Evolutionary conservation across 2,113 vertebrate species (phyloP).

Genomic region (Silurus glanis): DNA sequence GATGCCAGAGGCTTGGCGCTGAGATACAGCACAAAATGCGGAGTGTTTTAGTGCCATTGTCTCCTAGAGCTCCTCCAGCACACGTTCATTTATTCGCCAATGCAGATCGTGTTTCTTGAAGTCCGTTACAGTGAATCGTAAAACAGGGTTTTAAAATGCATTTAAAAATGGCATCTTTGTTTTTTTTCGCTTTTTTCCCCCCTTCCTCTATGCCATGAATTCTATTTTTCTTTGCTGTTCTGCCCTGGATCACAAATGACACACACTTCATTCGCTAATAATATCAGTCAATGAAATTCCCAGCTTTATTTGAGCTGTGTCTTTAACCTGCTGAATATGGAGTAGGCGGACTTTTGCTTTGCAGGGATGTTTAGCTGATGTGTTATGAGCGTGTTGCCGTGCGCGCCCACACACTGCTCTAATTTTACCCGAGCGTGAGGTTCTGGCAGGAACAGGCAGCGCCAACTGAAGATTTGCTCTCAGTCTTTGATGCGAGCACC

Average conservation of each 20-base stretch:
- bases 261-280: constrained; percentile 41
- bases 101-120: constrained; percentile 31
- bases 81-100: constrained; percentile 37
- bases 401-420: constrained; percentile 48
- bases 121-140: constrained; percentile 34
- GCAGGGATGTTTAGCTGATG: constrained; percentile 48
- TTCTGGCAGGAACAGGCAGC: constrained; percentile 35
- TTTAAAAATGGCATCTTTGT: constrained; percentile 16
- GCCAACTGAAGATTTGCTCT: constrained; percentile 21
- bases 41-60: constrained; percentile 63
- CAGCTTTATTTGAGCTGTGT: constrained; percentile 31
- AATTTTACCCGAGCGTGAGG: constrained; percentile 51
- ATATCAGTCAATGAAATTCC: constrained; percentile 25
- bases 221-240: constrained; percentile 30
- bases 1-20: constrained; percentile 55
- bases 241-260: not conserved
- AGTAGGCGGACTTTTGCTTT: constrained; percentile 50
- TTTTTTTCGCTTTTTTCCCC: not conserved
- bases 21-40: constrained; percentile 50
- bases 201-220: not conserved
- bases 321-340: constrained; percentile 41
- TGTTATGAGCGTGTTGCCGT: constrained; percentile 48
- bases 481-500: constrained; percentile 5
- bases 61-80: constrained; percentile 15
- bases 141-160: not conserved